Percentiles rank a stretch among this genome's conserved stretches.
Conservation (phyloP, 2,113 vertebrate genomes). For the Picathartes gymnocephalus region DNA sequence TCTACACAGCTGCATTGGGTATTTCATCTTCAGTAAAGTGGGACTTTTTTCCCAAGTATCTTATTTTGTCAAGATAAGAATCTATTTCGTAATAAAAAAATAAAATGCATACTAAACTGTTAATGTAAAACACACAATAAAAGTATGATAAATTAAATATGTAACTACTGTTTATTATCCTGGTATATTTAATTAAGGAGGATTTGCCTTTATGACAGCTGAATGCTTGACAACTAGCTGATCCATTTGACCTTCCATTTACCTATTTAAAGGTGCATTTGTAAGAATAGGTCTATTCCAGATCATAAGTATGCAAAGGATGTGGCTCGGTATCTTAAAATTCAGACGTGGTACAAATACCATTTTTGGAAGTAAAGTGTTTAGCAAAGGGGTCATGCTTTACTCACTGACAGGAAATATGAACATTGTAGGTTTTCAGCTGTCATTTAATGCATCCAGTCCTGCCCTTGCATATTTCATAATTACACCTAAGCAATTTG, state of each 20-base stretch:
- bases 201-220: background rate
- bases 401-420: conserved; percentile 42
- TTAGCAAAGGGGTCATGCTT: conserved; percentile 27
- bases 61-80: background rate
- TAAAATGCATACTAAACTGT: background rate
- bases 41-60: background rate
- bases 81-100: background rate
- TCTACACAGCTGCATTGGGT: background rate
- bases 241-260: background rate
- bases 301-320: background rate
- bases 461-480: conserved; percentile 53
- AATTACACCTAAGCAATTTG: conserved; percentile 54
- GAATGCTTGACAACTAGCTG: background rate
- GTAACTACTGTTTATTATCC: background rate
- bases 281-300: background rate
- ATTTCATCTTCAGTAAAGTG: background rate
- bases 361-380: background rate
- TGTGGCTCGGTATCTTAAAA: background rate
- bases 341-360: background rate
- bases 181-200: background rate
- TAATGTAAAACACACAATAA: background rate
- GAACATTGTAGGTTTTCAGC: conserved; percentile 22
- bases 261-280: background rate
- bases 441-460: conserved; percentile 49
- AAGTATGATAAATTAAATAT: background rate